Evolutionary conservation across 2,113 vertebrate genomes (phyloP), one percentile per base, ranked within the genome.

Genomic region (Tautogolabrus adspersus): DNA sequence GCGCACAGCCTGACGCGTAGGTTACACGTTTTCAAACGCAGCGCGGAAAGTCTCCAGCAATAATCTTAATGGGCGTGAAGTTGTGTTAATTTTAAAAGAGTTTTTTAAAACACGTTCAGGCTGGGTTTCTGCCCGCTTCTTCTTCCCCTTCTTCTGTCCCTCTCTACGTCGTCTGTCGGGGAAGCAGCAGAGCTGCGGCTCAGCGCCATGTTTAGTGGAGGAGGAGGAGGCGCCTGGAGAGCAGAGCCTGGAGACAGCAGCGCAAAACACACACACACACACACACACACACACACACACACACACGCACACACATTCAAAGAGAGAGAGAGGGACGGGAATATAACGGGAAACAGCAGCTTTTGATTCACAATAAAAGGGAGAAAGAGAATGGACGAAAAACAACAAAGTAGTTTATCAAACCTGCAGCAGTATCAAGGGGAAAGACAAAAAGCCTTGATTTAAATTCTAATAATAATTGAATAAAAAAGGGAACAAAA

Each of bases 121-220:
- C 5, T 2, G 4, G 37, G 42, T 40, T 55, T 56, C 66, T 79
- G 38, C 16, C 59, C 75, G 75, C 68, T 73, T 40, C 77, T 34
- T 12, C 57, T 68, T 10, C 75, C 74, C 76, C 67, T 84, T 70
- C 56, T 54, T 73, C 70, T 56, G 66, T 79, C 68, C 72, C 72
- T 62, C 66, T 72, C 77, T 55, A 80, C 77, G 84, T 73, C 81
- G 86, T 76, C 83, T 56, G 81, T 79, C 76, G 73, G 77, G 52
- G 81, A 74, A 78, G 85, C 74, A 79, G 86, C 87, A n/a, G 21
- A 49, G 56, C 85, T 73, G 83, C 66, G 78, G 68, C 58, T 77
- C 86, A 78, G 73, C 90, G 91, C 91, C 90, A 93, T 93, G 83
- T 91, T 91, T 78, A 75, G 72, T 83, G 65, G 44, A 77, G 75